These are phyloP conservation scores for Chaitophorus viminalis DNA, from an alignment of 2,888 invertebrate species.

Conservation along the genomic window DNA sequence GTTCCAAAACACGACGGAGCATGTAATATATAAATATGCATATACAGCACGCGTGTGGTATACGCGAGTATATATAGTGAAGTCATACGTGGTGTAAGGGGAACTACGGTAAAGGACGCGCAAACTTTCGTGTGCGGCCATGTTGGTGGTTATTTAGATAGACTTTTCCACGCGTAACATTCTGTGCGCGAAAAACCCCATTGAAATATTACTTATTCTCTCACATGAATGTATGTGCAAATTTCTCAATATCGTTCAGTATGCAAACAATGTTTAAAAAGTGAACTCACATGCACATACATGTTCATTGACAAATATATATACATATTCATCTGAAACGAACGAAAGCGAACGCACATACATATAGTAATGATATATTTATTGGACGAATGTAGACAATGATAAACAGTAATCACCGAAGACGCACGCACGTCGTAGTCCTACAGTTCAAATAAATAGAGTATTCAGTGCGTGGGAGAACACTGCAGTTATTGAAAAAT, in stretches of 20 bases:
- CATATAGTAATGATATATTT: background rate
- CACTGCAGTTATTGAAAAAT: background rate
- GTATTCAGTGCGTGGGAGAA: background rate
- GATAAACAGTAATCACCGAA: background rate
- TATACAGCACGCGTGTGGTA: too few species aligned
- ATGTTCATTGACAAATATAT: background rate
- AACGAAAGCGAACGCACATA: background rate
- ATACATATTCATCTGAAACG: background rate
- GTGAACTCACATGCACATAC: background rate
- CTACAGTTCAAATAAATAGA: background rate
- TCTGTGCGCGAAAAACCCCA: background rate
- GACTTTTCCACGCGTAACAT: background rate
- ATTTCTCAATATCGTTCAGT: constrained; percentile 17
- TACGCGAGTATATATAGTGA: too few species aligned
- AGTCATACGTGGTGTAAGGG: too few species aligned
- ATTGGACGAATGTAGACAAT: background rate
- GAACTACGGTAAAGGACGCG: too few species aligned
- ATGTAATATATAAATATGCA: too few species aligned
- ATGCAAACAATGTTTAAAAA: constrained; percentile 28
- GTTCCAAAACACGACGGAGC: background rate
- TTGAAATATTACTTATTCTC: constrained; percentile 26
- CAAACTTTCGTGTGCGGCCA: too few species aligned
- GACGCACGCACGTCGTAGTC: background rate
- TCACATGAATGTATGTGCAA: too few species aligned
- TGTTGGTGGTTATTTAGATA: background rate